Evolutionary conservation across 2,888 invertebrate species (phyloP), one percentile per base, ranked within the genome.

Genomic region (Stegophylla sp.): DNA sequence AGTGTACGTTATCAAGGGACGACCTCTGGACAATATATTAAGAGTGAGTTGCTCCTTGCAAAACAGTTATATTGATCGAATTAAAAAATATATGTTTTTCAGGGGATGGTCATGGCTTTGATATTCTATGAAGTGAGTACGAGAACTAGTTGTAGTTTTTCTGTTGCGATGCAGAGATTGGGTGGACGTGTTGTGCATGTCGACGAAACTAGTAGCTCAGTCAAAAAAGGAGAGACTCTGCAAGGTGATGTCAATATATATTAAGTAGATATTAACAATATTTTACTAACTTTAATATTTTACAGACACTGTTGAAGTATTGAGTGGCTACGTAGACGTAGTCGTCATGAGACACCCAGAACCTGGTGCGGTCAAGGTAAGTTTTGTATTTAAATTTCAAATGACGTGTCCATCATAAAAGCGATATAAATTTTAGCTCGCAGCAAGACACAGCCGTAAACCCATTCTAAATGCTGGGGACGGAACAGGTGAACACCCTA

Each of bases 71-170:
- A 17, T 61, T 34, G 4, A 34, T 34, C 3, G 34, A 34, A 34
- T 34, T 34, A 7, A 34, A 34, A n/a, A n/a, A n/a, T n/a, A n/a
- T n/a, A n/a, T n/a, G n/a, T n/a, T n/a, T n/a, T n/a, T n/a, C 84
- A 91, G 90, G 97, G 97, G 59, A 97, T 96, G 88, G 90, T 98
- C 3, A 94, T 99, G 95, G 94, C 97, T 3, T 95, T 94, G 0
- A 91, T 99, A 86, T 99, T 99, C 87, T 99, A 96, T 87, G 99
- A 99, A 90, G 96, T 93, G 0, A 98, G 97, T 86, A 99, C 99
- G 0, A 90, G 99, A 82, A 99, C 99, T 0, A 93, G 93, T 85
- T 95, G 95, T 86, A 98, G 98, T 86, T 99, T 99, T 88, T 91
- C 95, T 0, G 95, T 96, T 0, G 99, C 99, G 0, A 98, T 98